Percentiles rank a stretch among this genome's conserved stretches.
Evolutionary conservation across 2,888 invertebrate genomes (phyloP).

Genomic region (Euphydryas editha): DNA sequence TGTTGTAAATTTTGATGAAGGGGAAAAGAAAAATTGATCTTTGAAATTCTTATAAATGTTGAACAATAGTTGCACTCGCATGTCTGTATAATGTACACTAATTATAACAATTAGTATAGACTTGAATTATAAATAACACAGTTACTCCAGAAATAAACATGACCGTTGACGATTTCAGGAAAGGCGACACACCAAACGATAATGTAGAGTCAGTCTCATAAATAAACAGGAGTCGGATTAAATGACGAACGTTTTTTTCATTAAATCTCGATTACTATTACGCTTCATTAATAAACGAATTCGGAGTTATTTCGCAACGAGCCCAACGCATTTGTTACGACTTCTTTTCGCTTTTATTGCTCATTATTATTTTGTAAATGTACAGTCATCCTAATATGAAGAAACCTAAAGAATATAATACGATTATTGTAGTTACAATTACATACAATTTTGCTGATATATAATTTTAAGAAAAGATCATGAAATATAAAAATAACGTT

Average conservation of each 20-base stretch:
- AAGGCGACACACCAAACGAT: conserved; percentile 65
- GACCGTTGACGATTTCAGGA: conserved; percentile 65
- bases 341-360: conserved; percentile 13
- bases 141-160: conserved; percentile 71
- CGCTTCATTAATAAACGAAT: conserved; percentile 52
- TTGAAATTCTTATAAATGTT: neutral
- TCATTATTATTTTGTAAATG: neutral
- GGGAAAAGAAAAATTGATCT: neutral
- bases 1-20: neutral
- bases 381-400: neutral
- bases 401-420: neutral
- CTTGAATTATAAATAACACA: conserved; percentile 49
- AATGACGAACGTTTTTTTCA: conserved; percentile 58
- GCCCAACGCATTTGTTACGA: conserved; percentile 11
- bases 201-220: conserved; percentile 57
- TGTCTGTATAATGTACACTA: neutral
- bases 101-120: conserved; percentile 3
- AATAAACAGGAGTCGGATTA: conserved; percentile 60
- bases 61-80: neutral
- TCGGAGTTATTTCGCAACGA: conserved; percentile 16
- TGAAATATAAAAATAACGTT: neutral
- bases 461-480: neutral
- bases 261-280: conserved; percentile 53
- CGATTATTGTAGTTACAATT: too few species aligned
- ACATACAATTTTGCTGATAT: neutral